Evolutionary conservation across 2,888 invertebrate genomes (phyloP).

Genomic region (Dione juno): DNA sequence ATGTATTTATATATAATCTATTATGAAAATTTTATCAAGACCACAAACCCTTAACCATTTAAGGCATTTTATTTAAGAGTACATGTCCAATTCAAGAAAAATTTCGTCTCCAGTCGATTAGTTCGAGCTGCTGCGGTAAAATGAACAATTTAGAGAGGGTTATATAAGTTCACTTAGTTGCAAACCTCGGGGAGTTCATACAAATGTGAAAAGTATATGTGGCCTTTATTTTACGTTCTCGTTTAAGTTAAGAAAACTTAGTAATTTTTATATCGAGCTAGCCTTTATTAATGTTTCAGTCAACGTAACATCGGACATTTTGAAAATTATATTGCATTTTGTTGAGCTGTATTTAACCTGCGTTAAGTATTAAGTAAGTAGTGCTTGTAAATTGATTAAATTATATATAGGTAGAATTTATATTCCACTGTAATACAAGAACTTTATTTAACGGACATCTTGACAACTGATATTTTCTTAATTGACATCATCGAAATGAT

Average conservation of each 20-base stretch:
- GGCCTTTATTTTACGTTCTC: neutral
- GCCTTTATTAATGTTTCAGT: neutral
- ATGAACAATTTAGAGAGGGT: constrained; percentile 5
- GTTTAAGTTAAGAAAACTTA: neutral
- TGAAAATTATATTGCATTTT: neutral
- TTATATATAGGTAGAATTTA: too few relatives aligned
- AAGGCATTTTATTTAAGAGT: neutral
- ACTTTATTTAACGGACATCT: neutral
- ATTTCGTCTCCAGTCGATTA: constrained; percentile 18
- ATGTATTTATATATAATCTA: too few relatives aligned
- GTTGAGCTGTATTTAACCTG: neutral
- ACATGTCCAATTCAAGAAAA: constrained; percentile 2
- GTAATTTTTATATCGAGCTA: neutral
- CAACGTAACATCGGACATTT: neutral
- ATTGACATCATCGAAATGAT: too few relatives aligned
- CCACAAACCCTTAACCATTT: neutral
- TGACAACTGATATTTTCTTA: too few relatives aligned
- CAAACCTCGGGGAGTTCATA: constrained; percentile 8
- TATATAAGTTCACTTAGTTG: constrained; percentile 13
- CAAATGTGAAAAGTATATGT: constrained; percentile 12
- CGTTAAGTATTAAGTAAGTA: neutral
- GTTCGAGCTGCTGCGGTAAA: constrained; percentile 12
- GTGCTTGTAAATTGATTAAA: too few relatives aligned
- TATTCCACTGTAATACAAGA: too few relatives aligned
- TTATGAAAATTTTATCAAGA: neutral